phyloP scores from a whole-genome alignment of 1,140 invertebrate genomes.

The Ceratina calcarata region DNA sequence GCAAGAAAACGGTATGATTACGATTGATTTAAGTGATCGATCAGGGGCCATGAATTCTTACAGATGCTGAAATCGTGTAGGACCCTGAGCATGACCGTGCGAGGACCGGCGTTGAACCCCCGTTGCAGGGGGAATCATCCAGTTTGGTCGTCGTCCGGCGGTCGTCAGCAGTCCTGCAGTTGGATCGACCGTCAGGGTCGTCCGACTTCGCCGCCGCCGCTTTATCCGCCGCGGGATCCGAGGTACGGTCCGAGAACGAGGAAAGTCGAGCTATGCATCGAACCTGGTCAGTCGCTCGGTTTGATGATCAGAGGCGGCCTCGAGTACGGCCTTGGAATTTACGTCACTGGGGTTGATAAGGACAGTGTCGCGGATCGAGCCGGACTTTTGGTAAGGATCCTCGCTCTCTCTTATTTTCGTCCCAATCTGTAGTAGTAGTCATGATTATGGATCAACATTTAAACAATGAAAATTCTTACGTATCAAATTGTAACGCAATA shows the following conservation, averaged over 20 bases:
- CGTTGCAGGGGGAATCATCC: constrained; percentile 78
- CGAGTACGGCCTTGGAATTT: constrained; percentile 96
- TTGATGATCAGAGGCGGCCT: constrained; percentile 96
- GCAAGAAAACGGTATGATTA: too few relatives aligned
- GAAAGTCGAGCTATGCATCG: constrained; percentile 91
- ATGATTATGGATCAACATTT: too few relatives aligned
- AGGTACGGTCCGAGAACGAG: constrained; percentile 76
- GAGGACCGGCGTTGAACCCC: constrained; percentile 83
- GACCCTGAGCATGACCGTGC: constrained; percentile 92
- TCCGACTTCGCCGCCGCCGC: constrained; percentile 89
- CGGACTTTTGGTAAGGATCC: constrained; percentile 89
- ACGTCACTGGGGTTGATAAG: constrained; percentile 95
- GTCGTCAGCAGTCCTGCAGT: constrained; percentile 90
- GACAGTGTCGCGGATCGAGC: constrained; percentile 94
- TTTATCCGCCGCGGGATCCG: constrained; percentile 75
- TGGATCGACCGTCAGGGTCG: constrained; percentile 95
- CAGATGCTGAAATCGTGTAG: constrained; percentile 94
- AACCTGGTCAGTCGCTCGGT: constrained; percentile 93
- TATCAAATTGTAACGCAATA: too few relatives aligned
- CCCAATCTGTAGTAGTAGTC: too few relatives aligned
- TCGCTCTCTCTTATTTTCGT: background rate
- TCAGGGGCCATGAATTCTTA: too few relatives aligned
- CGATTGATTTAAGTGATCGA: too few relatives aligned
- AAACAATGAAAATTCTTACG: too few relatives aligned
- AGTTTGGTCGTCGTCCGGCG: constrained; percentile 78